Conservation (phyloP, 2,113 vertebrate genomes). For the Acinonyx jubatus region DNA sequence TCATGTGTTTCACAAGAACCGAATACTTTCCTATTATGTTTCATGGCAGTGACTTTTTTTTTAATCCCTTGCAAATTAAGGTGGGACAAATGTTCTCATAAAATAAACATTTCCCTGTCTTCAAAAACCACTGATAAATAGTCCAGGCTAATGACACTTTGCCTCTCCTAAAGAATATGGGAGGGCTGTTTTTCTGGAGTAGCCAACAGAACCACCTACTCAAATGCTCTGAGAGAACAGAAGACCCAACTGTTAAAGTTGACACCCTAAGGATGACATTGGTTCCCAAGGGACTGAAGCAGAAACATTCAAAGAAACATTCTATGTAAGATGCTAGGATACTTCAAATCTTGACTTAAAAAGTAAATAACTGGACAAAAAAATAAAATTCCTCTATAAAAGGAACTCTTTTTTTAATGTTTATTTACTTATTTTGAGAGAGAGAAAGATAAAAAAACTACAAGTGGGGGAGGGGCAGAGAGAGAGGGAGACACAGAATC, state of each 20-base stretch:
- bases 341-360: not conserved
- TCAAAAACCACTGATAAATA: constrained; percentile 67
- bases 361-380: not conserved
- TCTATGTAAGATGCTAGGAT: not conserved
- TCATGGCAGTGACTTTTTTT: constrained; percentile 53
- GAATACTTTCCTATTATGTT: constrained; percentile 62
- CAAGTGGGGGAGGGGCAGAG: no score
- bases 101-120: constrained; percentile 65
- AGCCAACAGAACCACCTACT: constrained; percentile 48
- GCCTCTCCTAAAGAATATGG: not conserved
- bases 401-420: not conserved
- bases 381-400: not conserved
- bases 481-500: no score
- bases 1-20: constrained; percentile 52
- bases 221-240: not conserved
- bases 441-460: no score
- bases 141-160: constrained; percentile 37
- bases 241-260: not conserved
- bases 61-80: constrained; percentile 51
- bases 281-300: not conserved
- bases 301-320: not conserved
- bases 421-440: no score
- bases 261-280: not conserved
- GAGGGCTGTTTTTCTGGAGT: not conserved
- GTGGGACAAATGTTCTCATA: constrained; percentile 48